Evolutionary conservation across 2,797 vertebrate genomes (phyloP), one percentile per base, ranked within the genome.

Genomic region (Hypotaenidia okinawae): DNA sequence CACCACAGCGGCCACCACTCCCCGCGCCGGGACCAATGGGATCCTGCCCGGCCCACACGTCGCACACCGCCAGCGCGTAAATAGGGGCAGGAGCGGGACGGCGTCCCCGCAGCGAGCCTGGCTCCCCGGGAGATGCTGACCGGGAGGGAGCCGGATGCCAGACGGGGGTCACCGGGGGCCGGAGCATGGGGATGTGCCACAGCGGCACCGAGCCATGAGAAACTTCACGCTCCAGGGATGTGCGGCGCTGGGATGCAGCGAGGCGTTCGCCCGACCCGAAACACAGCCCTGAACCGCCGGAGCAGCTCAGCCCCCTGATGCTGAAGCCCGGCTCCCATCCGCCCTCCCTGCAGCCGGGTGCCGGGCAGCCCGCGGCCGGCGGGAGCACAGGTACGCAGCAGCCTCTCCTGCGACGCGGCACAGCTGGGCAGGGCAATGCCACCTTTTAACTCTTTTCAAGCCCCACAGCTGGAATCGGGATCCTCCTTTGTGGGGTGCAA

Each of bases 1-100:
- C 76, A 73, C 68, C 18, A 28, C 49, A 5, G 11, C n/a, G 83
- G 92, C 91, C 92, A 95, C 92, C 96, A 95, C 97, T 94, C 95
- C 96, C 91, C 93, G 24, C 39, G 64, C 66, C 55, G 51, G 87
- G 87, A 74, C 98, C 98, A 98, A 97, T 97, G 96, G 74, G 87
- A 91, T 79, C 73, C 79, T 15, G 91, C 32, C 87, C 63, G 81
- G 83, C 87, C 88, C 83, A 64, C 61, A 67, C 81, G 62, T 72
- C 78, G 81, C 83, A 93, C 97, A 81, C 92, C 67, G 94, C 95
- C 94, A 79, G 94, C 81, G 12, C 78, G 84, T 95, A 97, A 96
- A 96, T 91, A 96, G 78, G 39, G 87, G 86, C 90, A 80, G 91
- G 84, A 85, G 79, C 63, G 22, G 45, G 75, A 41, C 63, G 35